Evolutionary conservation across 2,888 invertebrate genomes (phyloP).

Genomic region (Leptodirus hochenwartii): DNA sequence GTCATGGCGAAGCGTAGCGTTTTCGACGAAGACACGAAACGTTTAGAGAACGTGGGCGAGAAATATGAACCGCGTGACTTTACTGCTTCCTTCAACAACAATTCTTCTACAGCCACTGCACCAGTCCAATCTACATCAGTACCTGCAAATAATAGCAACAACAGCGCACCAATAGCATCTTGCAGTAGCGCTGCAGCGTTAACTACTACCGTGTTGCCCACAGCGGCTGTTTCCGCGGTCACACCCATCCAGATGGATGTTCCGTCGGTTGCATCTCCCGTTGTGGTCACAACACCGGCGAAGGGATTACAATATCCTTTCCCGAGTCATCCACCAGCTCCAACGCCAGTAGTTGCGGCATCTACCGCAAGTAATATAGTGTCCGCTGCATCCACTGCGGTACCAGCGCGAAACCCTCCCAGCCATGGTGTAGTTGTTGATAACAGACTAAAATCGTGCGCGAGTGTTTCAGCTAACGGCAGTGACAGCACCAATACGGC

Average conservation of each 20-base stretch:
- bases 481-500: constrained; percentile 16
- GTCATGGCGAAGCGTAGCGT: constrained; percentile 83
- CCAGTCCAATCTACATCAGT: constrained; percentile 13
- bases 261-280: no score
- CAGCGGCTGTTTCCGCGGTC: constrained; percentile 5
- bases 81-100: no score
- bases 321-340: constrained; percentile 45
- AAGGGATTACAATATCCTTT: constrained; percentile 59
- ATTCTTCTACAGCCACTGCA: constrained; percentile 10
- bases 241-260: no score
- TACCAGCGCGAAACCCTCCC: no score
- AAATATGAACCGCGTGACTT: constrained; percentile 56
- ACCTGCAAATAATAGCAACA: constrained; percentile 10
- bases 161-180: not conserved
- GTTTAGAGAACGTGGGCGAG: constrained; percentile 73
- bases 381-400: constrained; percentile 14
- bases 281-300: constrained; percentile 23
- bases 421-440: constrained; percentile 21
- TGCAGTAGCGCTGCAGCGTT: constrained; percentile 10
- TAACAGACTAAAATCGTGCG: constrained; percentile 24
- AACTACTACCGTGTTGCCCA: no score
- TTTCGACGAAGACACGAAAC: constrained; percentile 89
- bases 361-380: constrained; percentile 13
- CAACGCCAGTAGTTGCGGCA: constrained; percentile 8
- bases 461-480: constrained; percentile 22